Percentiles rank a stretch among this genome's conserved stretches.
These are phyloP conservation scores for Phymatocera aterrima DNA, from an alignment of 2,888 invertebrate genomes.

Conservation along the genomic window DNA sequence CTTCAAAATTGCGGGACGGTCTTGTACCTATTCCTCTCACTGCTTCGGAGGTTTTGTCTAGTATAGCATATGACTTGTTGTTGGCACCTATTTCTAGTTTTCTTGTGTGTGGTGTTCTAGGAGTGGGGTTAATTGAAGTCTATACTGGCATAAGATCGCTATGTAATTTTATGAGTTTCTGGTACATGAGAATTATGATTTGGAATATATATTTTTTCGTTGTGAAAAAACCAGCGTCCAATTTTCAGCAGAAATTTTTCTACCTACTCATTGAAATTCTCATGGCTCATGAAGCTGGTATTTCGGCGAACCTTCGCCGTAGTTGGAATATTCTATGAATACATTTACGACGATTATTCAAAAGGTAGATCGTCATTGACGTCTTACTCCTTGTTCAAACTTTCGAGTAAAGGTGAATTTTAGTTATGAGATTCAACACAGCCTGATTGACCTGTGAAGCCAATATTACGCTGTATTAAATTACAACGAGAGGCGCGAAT, in stretches of 20 bases:
- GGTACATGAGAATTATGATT: neutral
- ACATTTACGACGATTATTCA: too few relatives aligned
- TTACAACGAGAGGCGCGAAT: too few relatives aligned
- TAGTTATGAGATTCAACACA: too few relatives aligned
- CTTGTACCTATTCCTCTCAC: neutral
- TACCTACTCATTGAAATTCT: neutral
- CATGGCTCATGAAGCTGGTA: neutral
- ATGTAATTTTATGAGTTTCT: neutral
- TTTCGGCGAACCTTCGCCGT: neutral
- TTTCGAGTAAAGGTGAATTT: too few relatives aligned
- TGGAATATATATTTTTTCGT: neutral
- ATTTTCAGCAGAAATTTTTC: neutral
- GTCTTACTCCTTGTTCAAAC: too few relatives aligned
- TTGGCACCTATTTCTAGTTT: conserved; percentile 23
- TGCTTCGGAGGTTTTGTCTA: neutral
- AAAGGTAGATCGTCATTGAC: too few relatives aligned
- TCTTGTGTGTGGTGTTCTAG: neutral
- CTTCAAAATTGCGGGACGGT: neutral
- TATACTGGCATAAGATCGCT: neutral
- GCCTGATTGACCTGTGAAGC: too few relatives aligned
- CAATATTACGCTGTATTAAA: too few relatives aligned
- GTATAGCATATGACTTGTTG: conserved; percentile 13
- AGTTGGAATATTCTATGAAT: too few relatives aligned
- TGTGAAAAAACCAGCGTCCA: neutral
- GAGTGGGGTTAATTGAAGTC: conserved; percentile 22